Conservation (phyloP, 53 echinoderm and acorn worm species). For the Temnopleurus reevesii region DNA sequence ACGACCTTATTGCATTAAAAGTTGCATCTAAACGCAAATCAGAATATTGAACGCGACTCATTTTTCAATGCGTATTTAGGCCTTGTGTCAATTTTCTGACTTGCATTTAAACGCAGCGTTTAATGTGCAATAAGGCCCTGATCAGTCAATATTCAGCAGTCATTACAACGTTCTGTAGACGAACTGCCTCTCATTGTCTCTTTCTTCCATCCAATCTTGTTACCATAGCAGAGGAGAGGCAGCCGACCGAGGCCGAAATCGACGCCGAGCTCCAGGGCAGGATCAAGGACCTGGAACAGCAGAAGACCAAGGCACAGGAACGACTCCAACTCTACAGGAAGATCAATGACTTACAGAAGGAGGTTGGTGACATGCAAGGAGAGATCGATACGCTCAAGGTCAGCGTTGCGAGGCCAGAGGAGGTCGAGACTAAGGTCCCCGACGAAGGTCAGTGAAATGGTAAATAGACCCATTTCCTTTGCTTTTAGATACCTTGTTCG, state of each 20-base stretch:
- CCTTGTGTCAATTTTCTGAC: too few relatives aligned
- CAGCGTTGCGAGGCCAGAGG: slow-evolving; percentile 8
- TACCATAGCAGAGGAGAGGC: slow-evolving; percentile 57
- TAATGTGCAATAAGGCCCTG: too few relatives aligned
- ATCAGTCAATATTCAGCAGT: too few relatives aligned
- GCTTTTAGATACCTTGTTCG: slow-evolving; percentile 29
- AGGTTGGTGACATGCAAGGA: slow-evolving; percentile 63
- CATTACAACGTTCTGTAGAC: too few relatives aligned
- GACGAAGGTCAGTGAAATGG: slow-evolving; percentile 61
- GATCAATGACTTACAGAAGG: slow-evolving; percentile 55
- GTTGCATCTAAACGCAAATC: too few relatives aligned
- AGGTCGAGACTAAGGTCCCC: slow-evolving; percentile 40
- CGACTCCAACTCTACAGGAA: slow-evolving; percentile 66
- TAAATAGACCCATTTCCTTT: slow-evolving; percentile 30
- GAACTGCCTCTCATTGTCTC: too few relatives aligned
- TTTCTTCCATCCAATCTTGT: too few relatives aligned
- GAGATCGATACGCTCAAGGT: slow-evolving; percentile 51
- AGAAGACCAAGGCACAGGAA: slow-evolving; percentile 54
- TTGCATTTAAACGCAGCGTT: too few relatives aligned
- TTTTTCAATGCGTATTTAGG: too few relatives aligned
- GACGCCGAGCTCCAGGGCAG: slow-evolving; percentile 71
- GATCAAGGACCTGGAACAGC: slow-evolving; percentile 62
- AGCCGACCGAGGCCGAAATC: slow-evolving; percentile 67
- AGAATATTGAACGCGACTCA: too few relatives aligned
- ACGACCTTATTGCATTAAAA: too few relatives aligned